Evolutionary conservation across 2,113 vertebrate species (phyloP).

Genomic region (Equus przewalskii): DNA sequence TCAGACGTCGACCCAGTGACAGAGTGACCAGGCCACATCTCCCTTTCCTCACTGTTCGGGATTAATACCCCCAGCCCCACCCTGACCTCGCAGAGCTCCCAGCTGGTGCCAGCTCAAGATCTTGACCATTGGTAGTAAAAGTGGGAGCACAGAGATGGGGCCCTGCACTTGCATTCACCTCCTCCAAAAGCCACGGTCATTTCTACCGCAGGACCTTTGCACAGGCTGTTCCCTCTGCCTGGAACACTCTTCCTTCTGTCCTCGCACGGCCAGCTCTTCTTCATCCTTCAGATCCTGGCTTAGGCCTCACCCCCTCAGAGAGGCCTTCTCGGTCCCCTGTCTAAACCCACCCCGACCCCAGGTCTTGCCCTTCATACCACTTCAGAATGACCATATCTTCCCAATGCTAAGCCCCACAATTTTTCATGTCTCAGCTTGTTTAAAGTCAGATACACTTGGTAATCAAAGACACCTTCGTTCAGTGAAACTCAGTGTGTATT

Average conservation of each 20-base stretch:
- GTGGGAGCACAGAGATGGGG: no score
- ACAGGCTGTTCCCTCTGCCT: background rate
- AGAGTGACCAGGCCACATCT: fast-evolving
- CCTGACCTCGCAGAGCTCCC: background rate
- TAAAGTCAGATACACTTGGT: no score
- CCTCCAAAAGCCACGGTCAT: background rate
- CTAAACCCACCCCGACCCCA: background rate
- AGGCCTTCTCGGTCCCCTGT: no score
- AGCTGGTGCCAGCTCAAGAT: fast-evolving
- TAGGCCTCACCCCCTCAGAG: background rate
- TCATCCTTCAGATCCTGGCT: background rate
- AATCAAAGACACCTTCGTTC: background rate
- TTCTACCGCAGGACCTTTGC: background rate
- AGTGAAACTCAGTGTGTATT: fast-evolving
- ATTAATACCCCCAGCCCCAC: no score
- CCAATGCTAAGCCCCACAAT: background rate
- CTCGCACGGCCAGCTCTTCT: fast-evolving
- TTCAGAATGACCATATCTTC: fast-evolving
- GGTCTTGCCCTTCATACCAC: background rate
- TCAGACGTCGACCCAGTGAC: no score
- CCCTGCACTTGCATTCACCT: background rate
- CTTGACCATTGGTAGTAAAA: background rate
- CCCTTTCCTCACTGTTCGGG: fast-evolving
- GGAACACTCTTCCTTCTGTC: background rate
- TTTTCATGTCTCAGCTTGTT: no score